Conservation (phyloP, 2,797 vertebrate genomes). For the Acanthiza pusilla region DNA sequence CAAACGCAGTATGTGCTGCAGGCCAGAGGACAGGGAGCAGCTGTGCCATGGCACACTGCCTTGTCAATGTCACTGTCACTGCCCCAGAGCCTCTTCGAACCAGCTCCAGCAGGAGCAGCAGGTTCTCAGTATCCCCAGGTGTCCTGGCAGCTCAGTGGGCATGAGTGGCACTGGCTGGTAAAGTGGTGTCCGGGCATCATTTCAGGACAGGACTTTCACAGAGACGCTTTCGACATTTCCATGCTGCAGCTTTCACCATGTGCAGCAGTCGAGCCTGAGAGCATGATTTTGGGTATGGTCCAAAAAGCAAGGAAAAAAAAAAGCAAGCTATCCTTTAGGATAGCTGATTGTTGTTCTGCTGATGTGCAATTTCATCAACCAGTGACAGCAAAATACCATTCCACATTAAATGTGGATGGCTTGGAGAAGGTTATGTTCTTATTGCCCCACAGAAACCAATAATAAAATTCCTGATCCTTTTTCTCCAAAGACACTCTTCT, state of each 20-base stretch:
- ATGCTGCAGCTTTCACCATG: neutral
- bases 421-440: neutral
- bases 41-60: rapidly evolving
- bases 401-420: neutral
- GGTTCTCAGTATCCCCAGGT: neutral
- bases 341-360: neutral
- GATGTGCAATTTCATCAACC: neutral
- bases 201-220: neutral
- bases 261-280: neutral
- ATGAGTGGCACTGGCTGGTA: rapidly evolving
- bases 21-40: neutral
- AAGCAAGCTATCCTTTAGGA: no score
- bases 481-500: neutral
- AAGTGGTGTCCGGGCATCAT: rapidly evolving
- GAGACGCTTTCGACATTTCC: neutral
- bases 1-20: rapidly evolving
- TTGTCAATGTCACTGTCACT: neutral
- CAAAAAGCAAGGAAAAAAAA: neutral
- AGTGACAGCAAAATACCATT: neutral
- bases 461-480: neutral
- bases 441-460: neutral
- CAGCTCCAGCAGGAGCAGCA: neutral
- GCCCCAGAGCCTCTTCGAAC: rapidly evolving
- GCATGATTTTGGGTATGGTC: neutral
- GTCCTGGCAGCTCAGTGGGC: rapidly evolving